Evolutionary conservation across 1,140 invertebrate genomes (phyloP).

Genomic region (Polyergus mexicanus): DNA sequence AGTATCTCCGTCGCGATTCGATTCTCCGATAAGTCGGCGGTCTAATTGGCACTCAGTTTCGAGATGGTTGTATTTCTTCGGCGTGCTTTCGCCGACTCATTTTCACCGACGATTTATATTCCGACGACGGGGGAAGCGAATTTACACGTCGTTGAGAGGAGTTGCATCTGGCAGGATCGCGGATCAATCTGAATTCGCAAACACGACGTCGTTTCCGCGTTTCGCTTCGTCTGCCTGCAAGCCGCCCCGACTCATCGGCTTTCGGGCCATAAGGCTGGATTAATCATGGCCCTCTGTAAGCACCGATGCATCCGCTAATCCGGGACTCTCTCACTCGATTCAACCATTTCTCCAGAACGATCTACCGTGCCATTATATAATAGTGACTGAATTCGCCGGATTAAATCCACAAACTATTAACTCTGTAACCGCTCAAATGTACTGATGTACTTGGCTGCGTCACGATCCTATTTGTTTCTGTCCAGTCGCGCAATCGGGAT

Average conservation of each 20-base stretch:
- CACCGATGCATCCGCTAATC: conserved; percentile 72
- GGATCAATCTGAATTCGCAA: conserved; percentile 70
- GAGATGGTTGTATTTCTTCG: conserved; percentile 30
- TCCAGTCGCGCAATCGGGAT: conserved; percentile 36
- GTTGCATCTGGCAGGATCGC: conserved; percentile 60
- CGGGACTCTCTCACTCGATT: conserved; percentile 64
- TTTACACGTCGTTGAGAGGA: conserved; percentile 55
- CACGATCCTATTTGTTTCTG: conserved; percentile 51
- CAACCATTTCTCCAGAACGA: conserved; percentile 64
- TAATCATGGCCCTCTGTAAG: conserved; percentile 72
- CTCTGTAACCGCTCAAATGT: conserved; percentile 59
- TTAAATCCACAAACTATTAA: conserved; percentile 68
- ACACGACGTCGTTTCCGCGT: conserved; percentile 65
- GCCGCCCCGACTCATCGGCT: conserved; percentile 66
- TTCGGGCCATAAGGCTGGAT: conserved; percentile 69
- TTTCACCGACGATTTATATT: conserved; percentile 46
- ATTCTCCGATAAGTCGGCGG: conserved; percentile 24
- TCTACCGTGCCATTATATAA: conserved; percentile 68
- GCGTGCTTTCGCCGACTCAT: conserved; percentile 15
- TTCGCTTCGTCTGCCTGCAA: conserved; percentile 45
- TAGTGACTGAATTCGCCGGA: conserved; percentile 57
- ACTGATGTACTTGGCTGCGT: conserved; percentile 37
- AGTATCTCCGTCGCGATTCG: conserved; percentile 5
- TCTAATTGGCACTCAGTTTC: conserved; percentile 17
- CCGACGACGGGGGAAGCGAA: conserved; percentile 30